A percentile compares a stretch with the other conserved stretches of the same genome.
phyloP scores from a whole-genome alignment of 2,888 invertebrate species.

The Heterodera filipjevi region DNA sequence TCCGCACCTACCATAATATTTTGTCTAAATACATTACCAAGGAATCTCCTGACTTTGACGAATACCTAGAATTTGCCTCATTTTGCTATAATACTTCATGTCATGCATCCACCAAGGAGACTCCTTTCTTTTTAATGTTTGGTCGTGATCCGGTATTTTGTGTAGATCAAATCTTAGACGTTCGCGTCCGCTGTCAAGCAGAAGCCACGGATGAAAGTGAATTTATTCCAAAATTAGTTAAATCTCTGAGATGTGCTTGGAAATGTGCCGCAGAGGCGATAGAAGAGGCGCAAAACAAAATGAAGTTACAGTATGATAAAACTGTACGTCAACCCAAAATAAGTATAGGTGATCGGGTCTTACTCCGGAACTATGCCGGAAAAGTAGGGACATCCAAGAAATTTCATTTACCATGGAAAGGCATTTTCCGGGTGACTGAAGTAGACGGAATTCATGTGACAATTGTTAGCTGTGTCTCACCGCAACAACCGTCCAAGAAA shows the following conservation, averaged over 20 bases:
- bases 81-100: constrained; percentile 40
- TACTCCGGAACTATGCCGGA: not conserved
- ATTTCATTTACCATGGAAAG: constrained; percentile 22
- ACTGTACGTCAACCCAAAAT: not conserved
- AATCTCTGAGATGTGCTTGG: constrained; percentile 22
- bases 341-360: constrained; percentile 21
- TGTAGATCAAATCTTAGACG: constrained; percentile 34
- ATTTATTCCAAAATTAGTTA: constrained; percentile 10
- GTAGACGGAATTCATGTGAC: not conserved
- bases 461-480: not conserved
- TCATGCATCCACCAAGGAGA: constrained; percentile 36
- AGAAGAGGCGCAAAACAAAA: not conserved
- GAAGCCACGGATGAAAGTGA: constrained; percentile 15
- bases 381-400: constrained; percentile 14
- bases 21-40: constrained; percentile 31
- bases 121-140: constrained; percentile 38
- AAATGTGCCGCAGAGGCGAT: constrained; percentile 18
- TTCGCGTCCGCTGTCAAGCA: not conserved
- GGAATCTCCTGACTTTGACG: constrained; percentile 32
- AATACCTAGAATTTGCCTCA: not conserved
- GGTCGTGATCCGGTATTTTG: constrained; percentile 37
- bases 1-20: constrained; percentile 35
- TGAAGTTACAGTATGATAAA: constrained; percentile 29
- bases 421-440: constrained; percentile 6
- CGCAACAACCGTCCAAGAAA: not conserved